Evolutionary conservation across 2,888 invertebrate genomes (phyloP), one percentile per base, ranked within the genome.

Genomic region (Hirtodrosophila confusa): DNA sequence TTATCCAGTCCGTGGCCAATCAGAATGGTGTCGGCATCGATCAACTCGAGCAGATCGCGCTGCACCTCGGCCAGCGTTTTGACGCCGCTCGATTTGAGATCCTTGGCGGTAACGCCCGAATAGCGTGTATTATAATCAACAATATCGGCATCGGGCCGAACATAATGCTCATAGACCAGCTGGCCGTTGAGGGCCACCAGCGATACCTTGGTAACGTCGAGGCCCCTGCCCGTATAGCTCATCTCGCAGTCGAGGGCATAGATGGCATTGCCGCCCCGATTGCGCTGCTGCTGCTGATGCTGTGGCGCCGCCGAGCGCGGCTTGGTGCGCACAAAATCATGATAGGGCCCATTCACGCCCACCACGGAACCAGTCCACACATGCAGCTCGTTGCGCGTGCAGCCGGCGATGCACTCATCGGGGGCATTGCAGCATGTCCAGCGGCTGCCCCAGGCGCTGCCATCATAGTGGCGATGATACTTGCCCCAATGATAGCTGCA

Each of bases 171-270:
- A 91, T 97, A 97, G 10, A 97, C 95, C 29, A 95, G 91, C 44
- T 94, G 93, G 4, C 96, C 95, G 87, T 96, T 94, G 31, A 94
- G 92, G 35, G 93, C 93, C 55, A 98, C 94, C 54, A 99, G 94
- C 6, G 98, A 97, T 29, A 99, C 94, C 90, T 97, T 95, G 17
- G 97, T 96, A 55, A 98, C 92, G 91, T 99, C 98, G 47, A 96
- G 92, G 1, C 99, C 99, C 17, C 93, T 93, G 0, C 95, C 95
- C 4, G 98, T 98, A 90, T 96, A 98, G 80, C 97, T 97, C 99
- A 99, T 99, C 92, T 99, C 99, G 90, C 99, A 98, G 92, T 99
- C 99, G 24, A 99, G 90, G 0, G 97, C 96, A 91, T 95, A 98
- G 1, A 96, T 94, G 0, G 80, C 67, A 0, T 5, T 17, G 17